Conservation (phyloP, 2,113 vertebrate species). For the Corythoichthys intestinalis region DNA sequence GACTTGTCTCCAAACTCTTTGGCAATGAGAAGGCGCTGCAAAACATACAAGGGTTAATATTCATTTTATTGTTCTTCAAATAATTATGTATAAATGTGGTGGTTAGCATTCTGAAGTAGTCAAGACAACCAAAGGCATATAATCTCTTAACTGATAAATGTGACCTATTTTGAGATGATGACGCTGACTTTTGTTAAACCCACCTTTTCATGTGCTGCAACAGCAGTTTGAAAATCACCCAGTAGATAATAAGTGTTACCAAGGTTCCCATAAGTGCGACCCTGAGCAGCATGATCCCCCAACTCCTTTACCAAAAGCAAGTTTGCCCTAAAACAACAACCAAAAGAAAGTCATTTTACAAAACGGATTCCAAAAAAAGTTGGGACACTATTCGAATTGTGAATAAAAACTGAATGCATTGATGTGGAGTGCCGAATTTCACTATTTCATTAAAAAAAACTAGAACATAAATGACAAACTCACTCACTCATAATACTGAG, state of each 20-base stretch:
- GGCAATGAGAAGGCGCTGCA: slow-evolving; percentile 89
- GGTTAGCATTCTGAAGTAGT: neutral
- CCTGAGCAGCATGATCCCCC: slow-evolving; percentile 88
- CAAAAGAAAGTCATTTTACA: neutral
- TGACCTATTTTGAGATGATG: neutral
- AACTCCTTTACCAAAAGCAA: slow-evolving; percentile 85
- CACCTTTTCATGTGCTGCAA: slow-evolving; percentile 93
- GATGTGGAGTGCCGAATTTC: too few species aligned
- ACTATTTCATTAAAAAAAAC: neutral
- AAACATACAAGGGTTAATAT: slow-evolving; percentile 16
- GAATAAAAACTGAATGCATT: too few species aligned
- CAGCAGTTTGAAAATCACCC: slow-evolving; percentile 87
- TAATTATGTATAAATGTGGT: neutral
- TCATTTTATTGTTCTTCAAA: neutral
- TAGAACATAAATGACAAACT: slow-evolving; percentile 9
- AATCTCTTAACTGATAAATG: neutral
- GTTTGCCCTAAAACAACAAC: slow-evolving; percentile 77
- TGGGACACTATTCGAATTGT: too few species aligned
- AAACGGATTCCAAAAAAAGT: neutral
- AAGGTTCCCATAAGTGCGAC: slow-evolving; percentile 94
- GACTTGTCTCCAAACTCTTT: slow-evolving; percentile 95
- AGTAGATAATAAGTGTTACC: slow-evolving; percentile 95
- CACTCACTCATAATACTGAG: slow-evolving; percentile 93
- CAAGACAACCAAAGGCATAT: neutral
- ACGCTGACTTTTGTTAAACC: neutral